Base-by-base conservation (phyloP, 2,888 invertebrate species). In the Chymomyza amoena region DNA sequence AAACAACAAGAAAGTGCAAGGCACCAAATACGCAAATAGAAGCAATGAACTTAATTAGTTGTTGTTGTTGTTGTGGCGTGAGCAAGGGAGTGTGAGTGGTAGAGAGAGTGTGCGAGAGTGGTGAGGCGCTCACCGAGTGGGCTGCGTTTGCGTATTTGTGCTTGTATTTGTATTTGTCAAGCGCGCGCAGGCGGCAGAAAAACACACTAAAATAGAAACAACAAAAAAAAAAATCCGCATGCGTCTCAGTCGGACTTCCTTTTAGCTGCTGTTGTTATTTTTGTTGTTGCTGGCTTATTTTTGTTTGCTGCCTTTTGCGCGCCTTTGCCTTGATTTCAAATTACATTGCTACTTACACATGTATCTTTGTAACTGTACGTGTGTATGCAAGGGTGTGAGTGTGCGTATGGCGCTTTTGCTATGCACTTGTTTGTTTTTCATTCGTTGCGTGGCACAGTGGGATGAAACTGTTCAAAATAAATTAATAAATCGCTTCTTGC, bases 41-140 rank as follows among this genome's bases (percentile, higher is more conserved):
- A 88, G 87, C 87, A 89, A 89, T 89, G 89, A 88, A 88, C 87
- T 88, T 88, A 88, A 88, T 88, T 88, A 88, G 88, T 86, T 86
- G 87, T 79, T 87, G 76, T 69, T 84, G 74, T 72, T 77, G 64
- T 65, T 62, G 60, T 32, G 61, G 16, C 61, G 25, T 65, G 61
- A 54, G 57, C 32, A 51, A 66, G 16, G 61, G 64, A 61, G 62
- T 52, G 51, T 62, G 52, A 28, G 57, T 39, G 57, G 61, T 45
- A 36, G 59, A 56, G 59, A 57, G 18, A 52, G 50, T 63, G 45
- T 13, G 54, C 36, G 67, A 73, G 69, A 66, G 72, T 73, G 69
- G 78, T 13, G 64, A 66, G 66, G 54, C 39, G 50, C 9, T 52
- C 51, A 20, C 7, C 18, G 56, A 54, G 64, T 64, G 32, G 36